Base-by-base conservation (phyloP, 2,888 invertebrate genomes). In the Thereva unica region DNA sequence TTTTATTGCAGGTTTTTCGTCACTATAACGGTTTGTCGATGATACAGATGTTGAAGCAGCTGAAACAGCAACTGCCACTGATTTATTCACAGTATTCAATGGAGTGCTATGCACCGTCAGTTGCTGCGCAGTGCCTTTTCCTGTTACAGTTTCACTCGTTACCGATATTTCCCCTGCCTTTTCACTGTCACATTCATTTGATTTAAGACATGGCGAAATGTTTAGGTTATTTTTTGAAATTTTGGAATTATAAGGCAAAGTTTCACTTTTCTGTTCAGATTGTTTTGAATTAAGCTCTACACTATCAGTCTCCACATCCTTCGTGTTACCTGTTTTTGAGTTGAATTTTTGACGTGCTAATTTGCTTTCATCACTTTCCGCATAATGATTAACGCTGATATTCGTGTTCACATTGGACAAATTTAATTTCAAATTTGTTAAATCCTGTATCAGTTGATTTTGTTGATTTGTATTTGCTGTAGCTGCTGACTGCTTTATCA, bases 231-330 rank as follows among this genome's bases (percentile, higher is more conserved):
- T 38, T 52, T 66, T 59, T 78, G 82, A 41, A 52, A 71, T 68
- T 76, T 76, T 95, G 44, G 91, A 92, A 78, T 89, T 95, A 82
- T 93, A 92, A 73, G 95, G 94, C 81, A 95, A 83, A 38, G 93
- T 93, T 84, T 95, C 94, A 83, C 92, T 95, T 82, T 93, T 96
- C 49, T 90, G 93, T 80, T 95, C 93, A 66, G 89, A 90, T 79
- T 93, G 93, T 75, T 89, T 91, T 79, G 77, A 59, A 75, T 57
- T 41, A 44, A 71, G 44, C 66, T 12, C 72, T 38, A 67, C 50
- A 44, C 10, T 44, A 6, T 59, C 59, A 35, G 52, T 12, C 0
- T 64, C 64, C 7, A 41, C 41, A 10, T 63, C 67, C 38, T 67
- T 63, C 8, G 55, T 64, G 9, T 53, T 53, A 5, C 57, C 42